Percentiles rank a stretch among this genome's conserved stretches.
phyloP scores from a whole-genome alignment of 2,113 vertebrate genomes.

The Symphodus melops region DNA sequence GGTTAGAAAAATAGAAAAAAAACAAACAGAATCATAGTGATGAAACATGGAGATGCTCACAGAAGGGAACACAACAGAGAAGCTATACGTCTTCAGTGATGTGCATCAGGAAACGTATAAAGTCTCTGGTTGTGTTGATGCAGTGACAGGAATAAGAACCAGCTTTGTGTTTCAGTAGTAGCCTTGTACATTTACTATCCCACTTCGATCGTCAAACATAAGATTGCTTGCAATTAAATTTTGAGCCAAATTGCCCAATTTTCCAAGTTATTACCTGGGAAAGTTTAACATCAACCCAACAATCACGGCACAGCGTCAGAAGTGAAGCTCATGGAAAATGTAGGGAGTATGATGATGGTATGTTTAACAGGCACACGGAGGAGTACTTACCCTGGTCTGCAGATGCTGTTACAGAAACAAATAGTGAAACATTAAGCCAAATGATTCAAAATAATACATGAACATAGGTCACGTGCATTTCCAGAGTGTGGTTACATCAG shows the following conservation, averaged over 20 bases:
- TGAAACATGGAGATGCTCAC: constrained; percentile 35
- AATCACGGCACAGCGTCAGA: constrained; percentile 26
- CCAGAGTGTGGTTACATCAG: constrained; percentile 51
- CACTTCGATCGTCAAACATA: constrained; percentile 34
- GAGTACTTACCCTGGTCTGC: constrained; percentile 79
- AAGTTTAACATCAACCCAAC: constrained; percentile 38
- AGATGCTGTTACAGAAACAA: constrained; percentile 55
- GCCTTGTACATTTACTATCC: constrained; percentile 37
- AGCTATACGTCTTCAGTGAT: constrained; percentile 30
- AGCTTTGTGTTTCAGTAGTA: constrained; percentile 45
- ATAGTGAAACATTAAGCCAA: constrained; percentile 48
- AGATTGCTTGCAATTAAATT: neutral
- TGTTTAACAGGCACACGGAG: constrained; percentile 31
- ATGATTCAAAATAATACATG: constrained; percentile 35
- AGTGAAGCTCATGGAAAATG: constrained; percentile 14
- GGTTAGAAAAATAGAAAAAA: constrained; percentile 26
- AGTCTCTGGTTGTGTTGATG: constrained; percentile 50
- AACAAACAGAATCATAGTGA: constrained; percentile 34
- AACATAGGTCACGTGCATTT: constrained; percentile 27
- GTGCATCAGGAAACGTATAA: constrained; percentile 47
- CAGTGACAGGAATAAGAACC: constrained; percentile 47
- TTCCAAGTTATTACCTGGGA: constrained; percentile 57
- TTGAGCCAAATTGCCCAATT: neutral
- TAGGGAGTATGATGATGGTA: constrained; percentile 10
- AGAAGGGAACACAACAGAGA: constrained; percentile 38